A percentile compares a stretch with the other conserved stretches of the same genome.
These are phyloP conservation scores for Okamejei kenojei DNA, from an alignment of 2,797 vertebrate genomes.

Conservation along the genomic window DNA sequence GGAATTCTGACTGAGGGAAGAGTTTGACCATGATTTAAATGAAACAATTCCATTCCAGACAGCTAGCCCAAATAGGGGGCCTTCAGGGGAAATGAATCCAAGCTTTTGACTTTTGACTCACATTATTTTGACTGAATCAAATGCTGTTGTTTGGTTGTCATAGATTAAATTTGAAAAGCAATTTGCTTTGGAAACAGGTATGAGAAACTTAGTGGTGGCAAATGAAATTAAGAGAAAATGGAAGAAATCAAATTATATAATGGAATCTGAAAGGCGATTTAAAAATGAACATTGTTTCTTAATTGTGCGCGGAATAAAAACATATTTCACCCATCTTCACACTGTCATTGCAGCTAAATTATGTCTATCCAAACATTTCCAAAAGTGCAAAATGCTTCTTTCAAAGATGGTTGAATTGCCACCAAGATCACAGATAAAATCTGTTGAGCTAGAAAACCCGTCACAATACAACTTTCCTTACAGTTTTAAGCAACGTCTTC, in stretches of 20 bases:
- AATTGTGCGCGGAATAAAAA: not conserved
- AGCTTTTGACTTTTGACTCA: not conserved
- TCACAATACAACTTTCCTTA: not conserved
- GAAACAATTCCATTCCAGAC: not conserved
- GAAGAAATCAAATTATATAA: not conserved
- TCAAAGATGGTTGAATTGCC: not conserved
- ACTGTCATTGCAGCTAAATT: not conserved
- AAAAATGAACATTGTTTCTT: not conserved
- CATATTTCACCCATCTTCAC: not conserved
- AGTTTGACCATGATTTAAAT: not conserved
- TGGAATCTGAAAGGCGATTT: not conserved
- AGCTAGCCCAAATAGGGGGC: not conserved
- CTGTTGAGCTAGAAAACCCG: not conserved
- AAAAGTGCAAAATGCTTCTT: not conserved
- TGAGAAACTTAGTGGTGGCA: not conserved
- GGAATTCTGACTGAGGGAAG: not conserved
- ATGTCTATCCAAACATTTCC: not conserved
- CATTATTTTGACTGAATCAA: conserved; percentile 14
- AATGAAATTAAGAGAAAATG: not conserved
- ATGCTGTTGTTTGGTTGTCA: conserved; percentile 21
- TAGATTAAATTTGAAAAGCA: not conserved
- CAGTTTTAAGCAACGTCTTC: not conserved
- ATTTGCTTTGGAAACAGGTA: not conserved
- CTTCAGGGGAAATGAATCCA: not conserved
- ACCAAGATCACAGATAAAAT: not conserved